A percentile compares a stretch with the other conserved stretches of the same genome.
Conservation (phyloP, 2,888 invertebrate genomes). For the Spodoptera picta region DNA sequence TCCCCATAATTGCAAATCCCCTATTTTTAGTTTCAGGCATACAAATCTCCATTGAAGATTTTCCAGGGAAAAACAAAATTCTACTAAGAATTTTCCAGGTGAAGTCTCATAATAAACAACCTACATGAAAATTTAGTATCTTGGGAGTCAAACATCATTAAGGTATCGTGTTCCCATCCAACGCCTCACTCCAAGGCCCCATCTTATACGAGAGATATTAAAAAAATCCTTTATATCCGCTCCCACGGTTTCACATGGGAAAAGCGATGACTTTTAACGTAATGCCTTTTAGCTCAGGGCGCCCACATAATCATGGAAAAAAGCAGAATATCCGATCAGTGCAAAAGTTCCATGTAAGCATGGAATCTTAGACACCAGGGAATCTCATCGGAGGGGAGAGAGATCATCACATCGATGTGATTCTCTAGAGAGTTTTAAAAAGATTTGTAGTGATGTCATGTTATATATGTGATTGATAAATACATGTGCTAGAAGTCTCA, state of each 20-base stretch:
- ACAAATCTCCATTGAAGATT: background rate
- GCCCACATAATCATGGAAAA: background rate
- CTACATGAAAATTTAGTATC: constrained; percentile 11
- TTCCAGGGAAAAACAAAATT: background rate
- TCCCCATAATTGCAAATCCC: no score
- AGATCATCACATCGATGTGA: no score
- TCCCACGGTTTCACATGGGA: constrained; percentile 40
- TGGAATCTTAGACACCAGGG: no score
- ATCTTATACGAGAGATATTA: constrained; percentile 46
- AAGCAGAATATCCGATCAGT: constrained; percentile 23
- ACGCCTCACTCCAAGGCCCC: constrained; percentile 30
- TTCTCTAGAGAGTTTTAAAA: no score
- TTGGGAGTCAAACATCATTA: constrained; percentile 36
- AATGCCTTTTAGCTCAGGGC: constrained; percentile 48
- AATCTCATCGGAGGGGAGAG: no score
- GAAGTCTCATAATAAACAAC: background rate
- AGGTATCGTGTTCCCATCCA: constrained; percentile 34
- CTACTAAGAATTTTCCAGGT: background rate
- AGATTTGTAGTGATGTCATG: no score
- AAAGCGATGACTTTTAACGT: constrained; percentile 52
- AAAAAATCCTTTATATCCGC: constrained; percentile 53
- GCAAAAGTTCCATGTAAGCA: no score
- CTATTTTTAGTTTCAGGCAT: no score
- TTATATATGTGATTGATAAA: no score
- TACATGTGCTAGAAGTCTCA: no score